Evolutionary conservation across 2,888 invertebrate species (phyloP).

Genomic region (Drosophila diplacantha): DNA sequence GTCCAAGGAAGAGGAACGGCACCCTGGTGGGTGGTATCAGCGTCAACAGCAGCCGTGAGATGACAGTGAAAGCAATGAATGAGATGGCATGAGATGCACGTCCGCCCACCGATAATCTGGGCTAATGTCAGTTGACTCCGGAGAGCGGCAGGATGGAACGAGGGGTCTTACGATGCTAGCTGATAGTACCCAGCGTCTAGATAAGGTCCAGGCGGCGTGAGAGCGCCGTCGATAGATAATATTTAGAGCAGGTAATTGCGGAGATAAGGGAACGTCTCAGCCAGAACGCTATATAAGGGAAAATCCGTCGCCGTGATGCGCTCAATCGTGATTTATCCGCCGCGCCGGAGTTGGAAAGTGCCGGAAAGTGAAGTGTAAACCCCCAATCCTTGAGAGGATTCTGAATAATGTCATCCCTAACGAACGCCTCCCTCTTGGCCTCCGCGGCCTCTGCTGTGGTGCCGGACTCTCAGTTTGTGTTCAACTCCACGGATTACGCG

Average conservation of each 20-base stretch:
- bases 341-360: constrained; percentile 19
- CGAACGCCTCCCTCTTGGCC: constrained; percentile 40
- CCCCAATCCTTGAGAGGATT: background rate
- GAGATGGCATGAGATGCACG: constrained; percentile 3
- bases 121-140: constrained; percentile 1
- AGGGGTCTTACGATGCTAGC: constrained; percentile 17
- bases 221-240: constrained; percentile 37
- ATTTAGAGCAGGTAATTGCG: constrained; percentile 11
- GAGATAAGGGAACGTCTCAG: constrained; percentile 3
- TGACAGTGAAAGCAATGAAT: constrained; percentile 33
- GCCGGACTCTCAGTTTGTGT: constrained; percentile 59
- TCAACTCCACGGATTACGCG: constrained; percentile 78
- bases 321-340: constrained; percentile 22
- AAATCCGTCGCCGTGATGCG: background rate
- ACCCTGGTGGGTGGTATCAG: constrained; percentile 1
- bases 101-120: constrained; percentile 13
- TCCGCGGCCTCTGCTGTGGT: constrained; percentile 3
- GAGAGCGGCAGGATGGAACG: background rate
- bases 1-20: constrained; percentile 2
- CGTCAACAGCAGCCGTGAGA: constrained; percentile 4
- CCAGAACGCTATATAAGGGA: constrained; percentile 18
- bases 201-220: constrained; percentile 27
- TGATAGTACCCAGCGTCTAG: constrained; percentile 15
- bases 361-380: constrained; percentile 11
- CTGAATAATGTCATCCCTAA: constrained; percentile 38